phyloP scores from a whole-genome alignment of 2,888 invertebrate species.

The Caenorhabditis virilis region DNA sequence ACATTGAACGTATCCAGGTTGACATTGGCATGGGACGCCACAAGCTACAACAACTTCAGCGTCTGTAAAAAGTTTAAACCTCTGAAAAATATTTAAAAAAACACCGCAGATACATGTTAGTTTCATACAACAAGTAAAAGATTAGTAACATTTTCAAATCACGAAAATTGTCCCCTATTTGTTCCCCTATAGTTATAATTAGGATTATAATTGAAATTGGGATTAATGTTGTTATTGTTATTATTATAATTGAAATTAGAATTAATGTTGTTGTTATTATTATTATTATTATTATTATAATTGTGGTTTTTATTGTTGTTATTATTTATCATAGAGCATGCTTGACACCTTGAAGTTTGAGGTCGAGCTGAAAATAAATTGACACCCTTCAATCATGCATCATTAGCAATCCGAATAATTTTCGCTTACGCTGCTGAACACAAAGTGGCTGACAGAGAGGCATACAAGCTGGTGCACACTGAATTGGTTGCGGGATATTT shows the following conservation, averaged over 20 bases:
- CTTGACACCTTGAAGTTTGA: neutral
- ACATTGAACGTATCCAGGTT: constrained; percentile 60
- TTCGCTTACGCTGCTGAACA: constrained; percentile 36
- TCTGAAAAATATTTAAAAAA: neutral
- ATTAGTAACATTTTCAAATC: no score
- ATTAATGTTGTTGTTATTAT: no score
- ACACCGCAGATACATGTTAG: no score
- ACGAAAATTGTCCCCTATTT: no score
- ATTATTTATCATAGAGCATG: neutral
- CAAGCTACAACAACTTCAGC: constrained; percentile 51
- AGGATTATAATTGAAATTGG: no score
- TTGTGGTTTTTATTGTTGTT: no score
- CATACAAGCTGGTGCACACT: constrained; percentile 45
- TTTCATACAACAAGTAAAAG: no score
- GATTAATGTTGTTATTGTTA: no score
- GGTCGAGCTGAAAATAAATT: neutral
- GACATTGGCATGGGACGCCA: constrained; percentile 54
- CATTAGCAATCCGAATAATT: neutral
- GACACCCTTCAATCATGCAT: neutral
- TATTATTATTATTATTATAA: no score
- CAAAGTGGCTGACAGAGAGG: constrained; percentile 47
- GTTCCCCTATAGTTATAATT: no score
- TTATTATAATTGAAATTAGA: no score
- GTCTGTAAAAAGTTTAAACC: constrained; percentile 17
- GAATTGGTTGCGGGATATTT: constrained; percentile 22